A percentile compares a stretch with the other conserved stretches of the same genome.
phyloP scores from a whole-genome alignment of 2,797 vertebrate species.

The Macropus fuliginosus region DNA sequence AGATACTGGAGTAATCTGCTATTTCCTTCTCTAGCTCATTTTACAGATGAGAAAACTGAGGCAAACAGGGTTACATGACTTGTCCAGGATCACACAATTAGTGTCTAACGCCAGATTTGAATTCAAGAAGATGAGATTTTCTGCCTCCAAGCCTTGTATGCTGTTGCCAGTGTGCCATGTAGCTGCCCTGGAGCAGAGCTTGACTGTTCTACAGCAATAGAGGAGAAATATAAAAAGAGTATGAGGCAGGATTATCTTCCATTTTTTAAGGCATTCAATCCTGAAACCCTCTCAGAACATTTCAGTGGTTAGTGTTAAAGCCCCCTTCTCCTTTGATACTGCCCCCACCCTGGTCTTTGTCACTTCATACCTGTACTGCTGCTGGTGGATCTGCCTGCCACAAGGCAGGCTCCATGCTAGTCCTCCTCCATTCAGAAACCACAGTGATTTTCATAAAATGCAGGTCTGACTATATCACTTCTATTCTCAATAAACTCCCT shows the following conservation, averaged over 20 bases:
- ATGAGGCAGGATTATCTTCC: background rate
- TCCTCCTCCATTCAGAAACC: background rate
- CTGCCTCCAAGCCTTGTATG: no score
- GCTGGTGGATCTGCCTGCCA: background rate
- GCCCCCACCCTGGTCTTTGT: background rate
- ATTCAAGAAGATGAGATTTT: no score
- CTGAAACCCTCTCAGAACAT: background rate
- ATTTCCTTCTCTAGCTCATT: background rate
- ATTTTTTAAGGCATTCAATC: background rate
- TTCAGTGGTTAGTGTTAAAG: background rate
- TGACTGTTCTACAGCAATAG: no score
- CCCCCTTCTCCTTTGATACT: background rate
- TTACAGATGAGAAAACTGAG: background rate
- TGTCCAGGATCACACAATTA: accelerated
- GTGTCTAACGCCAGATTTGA: background rate
- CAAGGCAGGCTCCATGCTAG: background rate
- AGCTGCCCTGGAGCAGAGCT: no score
- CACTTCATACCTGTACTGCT: background rate
- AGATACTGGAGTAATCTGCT: background rate
- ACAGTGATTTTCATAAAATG: background rate
- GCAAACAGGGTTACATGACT: background rate
- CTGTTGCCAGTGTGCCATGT: accelerated
- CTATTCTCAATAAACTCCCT: background rate
- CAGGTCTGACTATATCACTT: background rate
- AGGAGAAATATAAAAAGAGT: no score